These are phyloP conservation scores for Phrynosoma blainvillii DNA, from an alignment of 2,113 vertebrate species.

Conservation along the genomic window DNA sequence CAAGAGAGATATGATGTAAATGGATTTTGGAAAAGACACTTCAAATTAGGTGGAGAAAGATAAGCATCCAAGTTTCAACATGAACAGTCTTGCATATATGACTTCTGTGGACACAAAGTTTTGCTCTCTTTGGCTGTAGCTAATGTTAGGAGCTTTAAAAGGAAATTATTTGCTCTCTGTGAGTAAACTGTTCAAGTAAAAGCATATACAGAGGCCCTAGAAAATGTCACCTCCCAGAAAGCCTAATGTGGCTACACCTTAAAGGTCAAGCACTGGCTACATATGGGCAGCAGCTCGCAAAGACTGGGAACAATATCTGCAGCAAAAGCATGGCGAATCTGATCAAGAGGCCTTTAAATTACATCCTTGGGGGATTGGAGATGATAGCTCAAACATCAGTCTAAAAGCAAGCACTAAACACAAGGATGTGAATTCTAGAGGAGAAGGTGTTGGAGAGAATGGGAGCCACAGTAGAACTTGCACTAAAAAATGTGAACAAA, in stretches of 20 bases:
- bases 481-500: no score
- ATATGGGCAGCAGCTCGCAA: no score
- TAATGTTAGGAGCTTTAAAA: not conserved
- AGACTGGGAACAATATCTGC: no score
- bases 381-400: no score
- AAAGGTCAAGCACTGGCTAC: no score
- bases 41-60: not conserved
- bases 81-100: not conserved
- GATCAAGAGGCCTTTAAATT: no score
- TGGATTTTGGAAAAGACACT: not conserved
- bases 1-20: not conserved
- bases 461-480: no score
- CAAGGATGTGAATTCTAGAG: no score
- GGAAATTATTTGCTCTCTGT: not conserved
- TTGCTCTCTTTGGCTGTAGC: not conserved
- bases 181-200: not conserved
- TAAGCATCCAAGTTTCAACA: not conserved
- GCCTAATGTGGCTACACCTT: not conserved
- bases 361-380: no score
- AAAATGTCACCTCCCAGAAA: not conserved
- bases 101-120: not conserved
- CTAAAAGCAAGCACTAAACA: no score
- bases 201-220: not conserved
- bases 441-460: no score
- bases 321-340: no score